Evolutionary conservation across 2,113 vertebrate species (phyloP), one percentile per base, ranked within the genome.

Genomic region (Nothoprocta pentlandii): DNA sequence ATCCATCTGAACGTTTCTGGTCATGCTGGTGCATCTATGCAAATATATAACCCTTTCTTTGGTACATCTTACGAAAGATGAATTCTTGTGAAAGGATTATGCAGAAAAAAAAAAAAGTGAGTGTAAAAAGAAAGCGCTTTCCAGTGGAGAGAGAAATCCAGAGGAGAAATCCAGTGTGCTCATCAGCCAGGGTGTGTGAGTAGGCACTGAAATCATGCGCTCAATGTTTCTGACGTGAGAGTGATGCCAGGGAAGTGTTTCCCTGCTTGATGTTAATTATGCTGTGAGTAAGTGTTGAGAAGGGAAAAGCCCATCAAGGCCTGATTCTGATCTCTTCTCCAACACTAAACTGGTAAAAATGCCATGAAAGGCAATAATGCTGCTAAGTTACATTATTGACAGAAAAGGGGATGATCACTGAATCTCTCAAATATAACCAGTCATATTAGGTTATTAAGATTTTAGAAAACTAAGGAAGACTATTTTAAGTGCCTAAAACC

Each of bases 1-100:
- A 94, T 69, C 87, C 80, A 78, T 91, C 53, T 90, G 87, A 95
- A 83, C 44, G 32, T 78, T 92, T 85, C 54, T 80, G 77, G 56
- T 62, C 41, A 47, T 62, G 85, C 69, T 69, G 85, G 51, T 84
- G 85, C 92, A 85, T 74, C 75, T 11, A 92, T 80, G 90, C 74
- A 91, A 92, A 95, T 80, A 76, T 44, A 71, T 73, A 76, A 81
- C 23, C 83, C 63, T 79, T 66, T 64, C 62, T 83, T 86, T 54
- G 32, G 63, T 51, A 88, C 54, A 82, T 80, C 76, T 67, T 34
- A 67, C 66, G 78, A 89, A 86, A 76, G 39, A 49, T 22, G 49
- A 22, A 49, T 49, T 19, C 49, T 23, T 49, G 22, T 49, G 49
- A 22, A 42, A 80, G 81, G 23, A 54, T n/a, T 34, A 13, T 53